Percentiles rank a stretch among this genome's conserved stretches.
These are phyloP conservation scores for Phalangium opilio DNA, from an alignment of 2,888 invertebrate species.

Conservation along the genomic window DNA sequence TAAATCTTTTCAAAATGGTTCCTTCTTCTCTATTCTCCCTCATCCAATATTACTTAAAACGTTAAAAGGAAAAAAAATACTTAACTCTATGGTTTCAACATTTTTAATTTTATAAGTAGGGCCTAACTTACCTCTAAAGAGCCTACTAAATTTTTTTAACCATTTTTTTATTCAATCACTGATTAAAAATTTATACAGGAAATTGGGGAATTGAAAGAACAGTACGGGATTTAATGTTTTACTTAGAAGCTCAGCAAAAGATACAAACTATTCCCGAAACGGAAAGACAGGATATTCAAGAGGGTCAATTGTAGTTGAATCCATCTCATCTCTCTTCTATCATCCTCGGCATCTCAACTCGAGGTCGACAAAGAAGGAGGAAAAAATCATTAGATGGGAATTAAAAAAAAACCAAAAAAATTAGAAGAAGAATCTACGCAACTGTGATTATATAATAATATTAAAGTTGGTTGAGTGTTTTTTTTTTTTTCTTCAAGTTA, in stretches of 20 bases:
- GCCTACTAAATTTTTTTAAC: not conserved
- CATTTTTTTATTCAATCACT: not conserved
- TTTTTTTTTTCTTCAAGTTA: too few relatives aligned
- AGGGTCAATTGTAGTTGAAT: constrained; percentile 18
- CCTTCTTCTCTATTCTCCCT: not conserved
- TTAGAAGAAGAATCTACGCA: too few relatives aligned
- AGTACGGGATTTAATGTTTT: constrained; percentile 95
- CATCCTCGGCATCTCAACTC: too few relatives aligned
- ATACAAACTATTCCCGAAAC: constrained; percentile 24
- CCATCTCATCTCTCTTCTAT: constrained; percentile 2
- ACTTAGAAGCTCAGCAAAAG: constrained; percentile 67
- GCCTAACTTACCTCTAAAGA: not conserved
- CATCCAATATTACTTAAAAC: too few relatives aligned
- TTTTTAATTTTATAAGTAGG: too few relatives aligned
- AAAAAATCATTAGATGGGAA: too few relatives aligned
- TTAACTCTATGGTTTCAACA: not conserved
- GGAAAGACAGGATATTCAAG: constrained; percentile 20
- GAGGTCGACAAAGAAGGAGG: too few relatives aligned
- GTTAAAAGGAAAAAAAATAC: not conserved
- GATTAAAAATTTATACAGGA: constrained; percentile 34
- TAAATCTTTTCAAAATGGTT: not conserved
- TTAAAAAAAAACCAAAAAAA: too few relatives aligned
- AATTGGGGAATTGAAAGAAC: constrained; percentile 72
- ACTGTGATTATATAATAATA: too few relatives aligned
- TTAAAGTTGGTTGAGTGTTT: too few relatives aligned